Conservation (phyloP, 2,888 invertebrate species). For the Amphipoea oculea region DNA sequence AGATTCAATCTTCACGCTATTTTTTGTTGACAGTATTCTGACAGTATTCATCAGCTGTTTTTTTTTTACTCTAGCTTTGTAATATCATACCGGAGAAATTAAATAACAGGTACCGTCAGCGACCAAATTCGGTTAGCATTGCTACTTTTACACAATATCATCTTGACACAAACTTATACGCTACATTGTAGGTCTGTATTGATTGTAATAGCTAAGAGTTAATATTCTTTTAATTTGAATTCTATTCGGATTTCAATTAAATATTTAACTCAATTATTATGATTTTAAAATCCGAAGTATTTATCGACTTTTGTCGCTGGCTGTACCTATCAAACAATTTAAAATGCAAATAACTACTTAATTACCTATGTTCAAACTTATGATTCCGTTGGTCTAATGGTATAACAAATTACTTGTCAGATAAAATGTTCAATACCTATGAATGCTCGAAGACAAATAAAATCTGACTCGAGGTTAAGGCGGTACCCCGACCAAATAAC, state of each 20-base stretch:
- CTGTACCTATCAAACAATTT: neutral
- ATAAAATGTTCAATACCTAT: neutral
- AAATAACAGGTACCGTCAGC: neutral
- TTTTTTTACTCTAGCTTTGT: slow-evolving; percentile 21
- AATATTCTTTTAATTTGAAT: neutral
- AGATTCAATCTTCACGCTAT: slow-evolving; percentile 32
- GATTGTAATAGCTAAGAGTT: neutral
- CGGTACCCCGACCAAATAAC: too few relatives aligned
- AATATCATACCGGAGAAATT: slow-evolving; percentile 33
- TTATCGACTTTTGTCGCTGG: neutral
- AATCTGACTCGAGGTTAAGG: neutral
- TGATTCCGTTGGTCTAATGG: neutral
- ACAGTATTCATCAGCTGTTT: slow-evolving; percentile 19
- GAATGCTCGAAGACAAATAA: neutral
- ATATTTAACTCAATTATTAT: neutral
- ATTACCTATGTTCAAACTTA: neutral
- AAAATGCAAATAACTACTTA: neutral
- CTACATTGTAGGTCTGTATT: neutral
- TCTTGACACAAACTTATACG: neutral
- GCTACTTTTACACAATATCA: neutral
- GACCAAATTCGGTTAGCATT: neutral
- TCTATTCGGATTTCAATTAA: too few relatives aligned
- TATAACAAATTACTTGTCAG: neutral
- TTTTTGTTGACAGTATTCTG: slow-evolving; percentile 37
- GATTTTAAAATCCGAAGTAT: neutral